These are phyloP conservation scores for Tupaia tana DNA, from an alignment of 2,113 vertebrate genomes.

Conservation along the genomic window DNA sequence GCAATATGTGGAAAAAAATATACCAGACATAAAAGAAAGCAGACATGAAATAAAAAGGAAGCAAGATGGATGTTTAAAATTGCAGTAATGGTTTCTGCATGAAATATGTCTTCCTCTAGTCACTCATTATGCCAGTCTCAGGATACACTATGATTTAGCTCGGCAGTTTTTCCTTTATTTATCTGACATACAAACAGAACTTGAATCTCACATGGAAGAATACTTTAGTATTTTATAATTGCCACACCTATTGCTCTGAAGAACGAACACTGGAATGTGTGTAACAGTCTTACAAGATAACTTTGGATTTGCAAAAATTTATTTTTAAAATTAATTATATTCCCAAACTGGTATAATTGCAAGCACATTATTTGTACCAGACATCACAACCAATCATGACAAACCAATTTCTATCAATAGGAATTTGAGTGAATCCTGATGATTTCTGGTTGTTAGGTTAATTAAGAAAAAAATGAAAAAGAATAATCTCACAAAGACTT, in stretches of 20 bases:
- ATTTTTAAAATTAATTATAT: neutral
- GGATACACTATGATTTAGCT: neutral
- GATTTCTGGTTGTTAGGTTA: neutral
- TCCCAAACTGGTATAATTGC: neutral
- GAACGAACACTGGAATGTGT: neutral
- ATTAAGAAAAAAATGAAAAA: neutral
- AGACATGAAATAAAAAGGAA: neutral
- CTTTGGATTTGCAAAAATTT: neutral
- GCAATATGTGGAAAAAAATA: neutral
- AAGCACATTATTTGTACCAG: neutral
- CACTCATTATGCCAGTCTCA: neutral
- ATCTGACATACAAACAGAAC: neutral
- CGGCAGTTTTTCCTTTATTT: neutral
- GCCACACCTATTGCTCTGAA: neutral
- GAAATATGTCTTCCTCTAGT: neutral
- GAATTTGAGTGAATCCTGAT: neutral
- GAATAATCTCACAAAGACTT: constrained; percentile 2
- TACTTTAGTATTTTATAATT: neutral
- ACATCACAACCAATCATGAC: neutral
- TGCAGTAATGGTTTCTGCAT: neutral
- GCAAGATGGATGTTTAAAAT: neutral
- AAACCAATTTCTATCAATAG: neutral
- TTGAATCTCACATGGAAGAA: neutral
- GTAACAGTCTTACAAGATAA: neutral
- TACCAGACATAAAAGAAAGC: neutral